These are phyloP conservation scores for Lepas anatifera DNA, from an alignment of 2,888 invertebrate genomes.

Conservation along the genomic window DNA sequence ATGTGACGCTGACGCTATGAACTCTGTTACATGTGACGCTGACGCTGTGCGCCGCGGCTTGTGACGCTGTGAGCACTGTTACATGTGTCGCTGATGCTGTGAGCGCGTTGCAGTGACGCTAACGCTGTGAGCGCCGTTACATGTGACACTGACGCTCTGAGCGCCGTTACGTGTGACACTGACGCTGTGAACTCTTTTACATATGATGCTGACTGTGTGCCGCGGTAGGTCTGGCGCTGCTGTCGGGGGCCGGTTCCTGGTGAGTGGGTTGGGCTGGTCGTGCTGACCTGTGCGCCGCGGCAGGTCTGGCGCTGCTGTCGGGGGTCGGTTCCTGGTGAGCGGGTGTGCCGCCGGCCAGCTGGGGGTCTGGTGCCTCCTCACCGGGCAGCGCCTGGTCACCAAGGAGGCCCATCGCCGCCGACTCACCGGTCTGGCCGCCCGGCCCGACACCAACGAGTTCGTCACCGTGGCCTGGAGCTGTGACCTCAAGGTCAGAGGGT, in stretches of 20 bases:
- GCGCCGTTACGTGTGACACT: too few species aligned
- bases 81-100: too few species aligned
- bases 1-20: too few species aligned
- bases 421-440: neutral
- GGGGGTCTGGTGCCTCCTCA: neutral
- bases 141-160: too few species aligned
- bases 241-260: neutral
- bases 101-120: too few species aligned
- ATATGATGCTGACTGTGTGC: too few species aligned
- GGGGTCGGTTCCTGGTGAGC: neutral
- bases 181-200: too few species aligned
- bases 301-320: neutral
- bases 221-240: neutral
- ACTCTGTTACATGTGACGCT: too few species aligned
- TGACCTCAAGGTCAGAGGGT: neutral
- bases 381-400: neutral
- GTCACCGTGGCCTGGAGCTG: conserved; percentile 2
- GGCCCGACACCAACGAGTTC: neutral
- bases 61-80: too few species aligned
- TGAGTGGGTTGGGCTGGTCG: too few species aligned
- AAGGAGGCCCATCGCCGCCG: neutral
- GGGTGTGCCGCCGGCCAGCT: neutral
- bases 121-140: too few species aligned
- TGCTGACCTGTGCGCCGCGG: neutral
- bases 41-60: too few species aligned